Evolutionary conservation across 2,113 vertebrate species (phyloP).

Genomic region (Syngnathus floridae): DNA sequence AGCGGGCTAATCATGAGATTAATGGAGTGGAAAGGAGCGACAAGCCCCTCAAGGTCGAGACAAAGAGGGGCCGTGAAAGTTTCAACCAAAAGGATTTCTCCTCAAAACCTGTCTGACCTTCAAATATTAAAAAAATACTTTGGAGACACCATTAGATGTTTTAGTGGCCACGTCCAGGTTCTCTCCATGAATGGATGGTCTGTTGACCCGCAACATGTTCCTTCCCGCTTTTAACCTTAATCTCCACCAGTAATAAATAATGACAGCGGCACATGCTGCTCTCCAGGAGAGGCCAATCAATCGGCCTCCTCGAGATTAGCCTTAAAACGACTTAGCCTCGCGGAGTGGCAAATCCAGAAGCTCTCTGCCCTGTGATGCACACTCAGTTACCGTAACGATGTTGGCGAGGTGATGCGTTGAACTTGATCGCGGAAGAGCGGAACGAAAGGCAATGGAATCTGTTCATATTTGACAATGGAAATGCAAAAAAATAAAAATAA

Average conservation of each 20-base stretch:
- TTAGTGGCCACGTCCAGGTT: neutral
- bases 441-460: neutral
- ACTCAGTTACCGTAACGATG: conserved; percentile 14
- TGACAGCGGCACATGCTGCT: conserved; percentile 80
- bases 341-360: conserved; percentile 65
- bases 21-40: conserved; percentile 47
- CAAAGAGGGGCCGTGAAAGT: conserved; percentile 14
- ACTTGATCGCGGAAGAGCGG: neutral
- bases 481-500: neutral
- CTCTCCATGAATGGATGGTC: conserved; percentile 6
- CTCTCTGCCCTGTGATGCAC: conserved; percentile 51
- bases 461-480: neutral
- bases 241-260: conserved; percentile 72
- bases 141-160: neutral
- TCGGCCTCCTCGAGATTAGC: conserved; percentile 80
- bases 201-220: conserved; percentile 19
- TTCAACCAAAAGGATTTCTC: neutral
- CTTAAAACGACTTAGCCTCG: conserved; percentile 79
- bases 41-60: conserved; percentile 36
- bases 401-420: conserved; percentile 11
- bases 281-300: conserved; percentile 72
- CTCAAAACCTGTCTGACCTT: neutral
- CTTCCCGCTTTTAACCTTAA: conserved; percentile 44
- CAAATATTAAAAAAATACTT: neutral
- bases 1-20: conserved; percentile 57